Evolutionary conservation across 2,797 vertebrate species (phyloP).

Genomic region (Petrocephalus sullivani): DNA sequence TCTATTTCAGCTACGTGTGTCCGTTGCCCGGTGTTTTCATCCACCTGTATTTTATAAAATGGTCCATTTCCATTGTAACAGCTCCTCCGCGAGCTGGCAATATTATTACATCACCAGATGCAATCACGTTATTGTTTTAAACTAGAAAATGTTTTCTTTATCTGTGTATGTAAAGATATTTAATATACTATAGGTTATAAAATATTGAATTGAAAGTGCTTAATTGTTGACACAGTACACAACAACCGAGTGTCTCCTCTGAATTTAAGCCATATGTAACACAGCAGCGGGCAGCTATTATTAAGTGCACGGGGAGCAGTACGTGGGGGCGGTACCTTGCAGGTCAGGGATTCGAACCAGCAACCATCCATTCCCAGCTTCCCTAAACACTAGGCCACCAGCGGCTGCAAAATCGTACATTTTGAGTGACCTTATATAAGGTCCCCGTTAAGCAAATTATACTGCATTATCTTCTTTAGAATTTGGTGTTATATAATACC

Average conservation of each 20-base stretch:
- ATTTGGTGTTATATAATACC: not conserved
- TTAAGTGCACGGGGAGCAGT: too few species aligned
- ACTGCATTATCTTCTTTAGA: not conserved
- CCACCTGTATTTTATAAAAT: too few species aligned
- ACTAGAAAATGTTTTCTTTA: not conserved
- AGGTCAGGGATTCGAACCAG: too few species aligned
- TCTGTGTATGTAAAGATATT: not conserved
- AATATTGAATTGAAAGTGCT: too few species aligned
- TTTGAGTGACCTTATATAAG: not conserved
- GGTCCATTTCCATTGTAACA: not conserved
- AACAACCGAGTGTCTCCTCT: too few species aligned
- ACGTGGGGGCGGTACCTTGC: too few species aligned
- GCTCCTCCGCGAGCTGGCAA: not conserved
- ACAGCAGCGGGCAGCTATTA: too few species aligned
- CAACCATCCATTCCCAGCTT: too few species aligned
- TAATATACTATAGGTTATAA: not conserved
- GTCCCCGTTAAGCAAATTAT: not conserved
- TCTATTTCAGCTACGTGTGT: not conserved
- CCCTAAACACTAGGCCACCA: too few species aligned
- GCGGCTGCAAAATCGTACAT: too few species aligned
- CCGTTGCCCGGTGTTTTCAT: not conserved
- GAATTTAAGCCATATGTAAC: too few species aligned
- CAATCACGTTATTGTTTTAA: not conserved
- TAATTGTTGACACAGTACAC: too few species aligned
- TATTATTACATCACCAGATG: not conserved